These are phyloP conservation scores for Cotesia chilonis DNA, from an alignment of 1,140 invertebrate species.

Conservation along the genomic window DNA sequence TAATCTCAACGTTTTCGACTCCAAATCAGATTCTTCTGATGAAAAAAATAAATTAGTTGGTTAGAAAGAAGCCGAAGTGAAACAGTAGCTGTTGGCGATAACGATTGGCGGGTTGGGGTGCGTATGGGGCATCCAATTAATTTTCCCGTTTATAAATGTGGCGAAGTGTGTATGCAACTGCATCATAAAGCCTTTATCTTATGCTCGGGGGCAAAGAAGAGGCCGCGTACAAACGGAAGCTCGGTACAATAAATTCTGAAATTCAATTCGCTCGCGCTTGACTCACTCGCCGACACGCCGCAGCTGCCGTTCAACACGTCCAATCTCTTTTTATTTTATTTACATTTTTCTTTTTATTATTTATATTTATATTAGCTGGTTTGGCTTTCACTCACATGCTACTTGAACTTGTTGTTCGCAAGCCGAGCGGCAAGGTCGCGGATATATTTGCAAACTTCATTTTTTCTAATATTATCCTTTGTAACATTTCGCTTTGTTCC, in stretches of 20 bases:
- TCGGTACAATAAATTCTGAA: slow-evolving; percentile 64
- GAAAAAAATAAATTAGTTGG: no score
- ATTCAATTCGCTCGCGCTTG: slow-evolving; percentile 59
- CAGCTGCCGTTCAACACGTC: slow-evolving; percentile 24
- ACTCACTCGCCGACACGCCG: slow-evolving; percentile 25
- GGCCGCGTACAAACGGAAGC: slow-evolving; percentile 57
- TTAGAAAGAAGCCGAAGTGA: neutral
- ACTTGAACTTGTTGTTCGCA: slow-evolving; percentile 22
- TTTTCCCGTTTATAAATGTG: slow-evolving; percentile 6
- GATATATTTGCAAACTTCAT: slow-evolving; percentile 1
- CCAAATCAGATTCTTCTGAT: no score
- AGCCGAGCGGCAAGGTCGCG: slow-evolving; percentile 28
- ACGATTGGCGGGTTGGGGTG: neutral
- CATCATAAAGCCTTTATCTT: slow-evolving; percentile 23
- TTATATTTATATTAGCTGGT: neutral
- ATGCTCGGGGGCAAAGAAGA: slow-evolving; percentile 7
- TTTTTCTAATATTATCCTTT: neutral
- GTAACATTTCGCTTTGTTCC: neutral
- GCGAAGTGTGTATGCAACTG: slow-evolving; percentile 1
- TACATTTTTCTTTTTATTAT: neutral
- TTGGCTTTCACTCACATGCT: slow-evolving; percentile 9
- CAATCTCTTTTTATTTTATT: slow-evolving; percentile 10
- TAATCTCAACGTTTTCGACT: no score
- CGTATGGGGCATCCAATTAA: neutral
- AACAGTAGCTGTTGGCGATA: neutral